Base-by-base conservation (phyloP, 2,797 vertebrate genomes). In the Sphaeramia orbicularis region DNA sequence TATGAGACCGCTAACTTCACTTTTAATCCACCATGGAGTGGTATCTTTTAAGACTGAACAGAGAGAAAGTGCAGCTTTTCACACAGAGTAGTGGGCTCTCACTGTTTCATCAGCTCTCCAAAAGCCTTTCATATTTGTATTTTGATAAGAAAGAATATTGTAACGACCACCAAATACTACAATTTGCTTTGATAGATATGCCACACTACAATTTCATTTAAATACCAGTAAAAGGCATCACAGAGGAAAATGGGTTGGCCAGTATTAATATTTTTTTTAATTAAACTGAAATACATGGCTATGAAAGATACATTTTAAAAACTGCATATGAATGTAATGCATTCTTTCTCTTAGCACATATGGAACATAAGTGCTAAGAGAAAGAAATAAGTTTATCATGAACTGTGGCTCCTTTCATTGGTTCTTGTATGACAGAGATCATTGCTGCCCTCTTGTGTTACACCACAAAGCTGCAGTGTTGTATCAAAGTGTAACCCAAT, bases 371-470 rank as follows among this genome's bases (percentile, higher is more conserved):
- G 32, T 57, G 32, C 43, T 56, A 57, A 27, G 15, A 65, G 16
- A 54, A 37, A 72, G 38, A 65, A 43, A 40, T 8, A 21, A 36
- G 36, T 53, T 56, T 70, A 57, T 80, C 21, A 74, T 18, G 14
- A 18, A 38, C 32, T 35, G 13, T 16, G 45, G 49, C 13, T 15
- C 49, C 12, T 73, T 52, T 69, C 65, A 71, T 70, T 75, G 41
- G 47, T 24, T 66, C n/a, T 48, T n/a, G 18, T 60, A 38, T 43
- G 71, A 53, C 42, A 80, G 84, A 87, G 86, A 90, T 65, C 74
- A 82, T 60, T 91, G 90, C 89, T 93, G 90, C 88, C 91, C 86
- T 89, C 92, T 88, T 54, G 88, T 92, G 92, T 68, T 71, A 4
- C 7, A 56, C 1, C 1, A 53, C 24, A 4, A 60, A 44, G 19